phyloP scores from a whole-genome alignment of 2,113 vertebrate genomes.

The Orcinus orca region DNA sequence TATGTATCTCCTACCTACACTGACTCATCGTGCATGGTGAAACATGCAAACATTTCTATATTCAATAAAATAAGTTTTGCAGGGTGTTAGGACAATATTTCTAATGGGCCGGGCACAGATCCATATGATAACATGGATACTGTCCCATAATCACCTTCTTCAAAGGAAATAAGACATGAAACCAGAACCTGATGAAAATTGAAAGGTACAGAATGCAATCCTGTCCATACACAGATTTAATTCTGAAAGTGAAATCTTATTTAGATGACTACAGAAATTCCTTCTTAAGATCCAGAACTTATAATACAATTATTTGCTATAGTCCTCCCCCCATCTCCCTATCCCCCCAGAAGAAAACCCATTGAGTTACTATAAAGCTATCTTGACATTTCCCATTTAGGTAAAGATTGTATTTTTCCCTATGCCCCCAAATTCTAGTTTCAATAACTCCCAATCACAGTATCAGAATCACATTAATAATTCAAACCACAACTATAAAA shows the following conservation, averaged over 20 bases:
- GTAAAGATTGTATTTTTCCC: background rate
- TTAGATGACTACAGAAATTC: background rate
- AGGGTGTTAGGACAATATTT: background rate
- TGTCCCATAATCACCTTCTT: background rate
- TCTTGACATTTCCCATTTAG: background rate
- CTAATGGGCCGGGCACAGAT: background rate
- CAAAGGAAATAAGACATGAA: background rate
- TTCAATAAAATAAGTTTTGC: background rate
- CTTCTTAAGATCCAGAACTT: background rate
- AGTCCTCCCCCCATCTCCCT: background rate
- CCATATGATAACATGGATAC: background rate
- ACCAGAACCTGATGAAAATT: background rate
- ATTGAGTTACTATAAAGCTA: background rate
- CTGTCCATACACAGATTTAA: background rate
- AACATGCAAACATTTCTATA: background rate
- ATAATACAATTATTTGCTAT: background rate
- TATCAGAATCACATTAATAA: conserved; percentile 49
- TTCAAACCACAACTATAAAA: conserved; percentile 16
- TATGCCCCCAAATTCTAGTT: conserved; percentile 33
- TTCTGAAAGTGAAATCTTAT: background rate
- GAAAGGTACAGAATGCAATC: background rate
- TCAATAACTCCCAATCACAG: background rate
- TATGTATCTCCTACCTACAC: background rate
- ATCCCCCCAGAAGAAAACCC: background rate
- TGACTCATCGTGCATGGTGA: background rate